Evolutionary conservation across 2,797 vertebrate genomes (phyloP).

Genomic region (Hoplostethus mediterraneus): DNA sequence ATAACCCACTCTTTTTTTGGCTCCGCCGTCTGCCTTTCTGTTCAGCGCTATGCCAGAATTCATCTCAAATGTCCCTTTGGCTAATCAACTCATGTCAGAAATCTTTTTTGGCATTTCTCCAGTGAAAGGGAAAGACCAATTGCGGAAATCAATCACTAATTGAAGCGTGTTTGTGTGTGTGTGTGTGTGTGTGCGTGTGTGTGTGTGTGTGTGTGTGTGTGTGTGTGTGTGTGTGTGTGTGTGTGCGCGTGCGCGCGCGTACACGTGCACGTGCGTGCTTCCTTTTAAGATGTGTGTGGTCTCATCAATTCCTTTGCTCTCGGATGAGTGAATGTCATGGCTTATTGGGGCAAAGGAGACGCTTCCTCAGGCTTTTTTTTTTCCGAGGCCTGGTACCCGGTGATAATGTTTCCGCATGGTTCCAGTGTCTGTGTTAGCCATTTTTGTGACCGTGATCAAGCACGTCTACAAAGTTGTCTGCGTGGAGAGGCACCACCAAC

Average conservation of each 20-base stretch:
- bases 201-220: slow-evolving; percentile 22
- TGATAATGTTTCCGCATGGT: slow-evolving; percentile 68
- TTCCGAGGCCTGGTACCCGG: slow-evolving; percentile 55
- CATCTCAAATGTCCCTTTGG: slow-evolving; percentile 65
- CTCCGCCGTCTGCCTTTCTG: slow-evolving; percentile 47
- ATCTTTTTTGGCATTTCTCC: slow-evolving; percentile 57
- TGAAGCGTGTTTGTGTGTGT: slow-evolving; percentile 18
- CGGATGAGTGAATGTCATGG: slow-evolving; percentile 61
- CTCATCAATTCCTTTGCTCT: slow-evolving; percentile 53
- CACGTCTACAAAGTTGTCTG: slow-evolving; percentile 68
- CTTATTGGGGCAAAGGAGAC: slow-evolving; percentile 52
- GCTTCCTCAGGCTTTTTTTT: slow-evolving; percentile 46
- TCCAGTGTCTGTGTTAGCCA: slow-evolving; percentile 49
- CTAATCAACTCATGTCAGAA: slow-evolving; percentile 63
- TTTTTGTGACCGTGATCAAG: slow-evolving; percentile 74
- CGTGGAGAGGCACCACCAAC: slow-evolving; percentile 68
- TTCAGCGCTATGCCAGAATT: slow-evolving; percentile 61
- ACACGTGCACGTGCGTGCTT: not conserved
- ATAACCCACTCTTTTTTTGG: slow-evolving; percentile 52
- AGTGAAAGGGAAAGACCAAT: slow-evolving; percentile 60
- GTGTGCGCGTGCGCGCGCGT: slow-evolving; percentile 21
- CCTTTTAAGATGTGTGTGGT: slow-evolving; percentile 59
- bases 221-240: slow-evolving; percentile 20
- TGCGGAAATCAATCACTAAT: slow-evolving; percentile 67
- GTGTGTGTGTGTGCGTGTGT: slow-evolving; percentile 23